Evolutionary conservation across 2,888 invertebrate species (phyloP), one percentile per base, ranked within the genome.

Genomic region (Sussaba pulchella): DNA sequence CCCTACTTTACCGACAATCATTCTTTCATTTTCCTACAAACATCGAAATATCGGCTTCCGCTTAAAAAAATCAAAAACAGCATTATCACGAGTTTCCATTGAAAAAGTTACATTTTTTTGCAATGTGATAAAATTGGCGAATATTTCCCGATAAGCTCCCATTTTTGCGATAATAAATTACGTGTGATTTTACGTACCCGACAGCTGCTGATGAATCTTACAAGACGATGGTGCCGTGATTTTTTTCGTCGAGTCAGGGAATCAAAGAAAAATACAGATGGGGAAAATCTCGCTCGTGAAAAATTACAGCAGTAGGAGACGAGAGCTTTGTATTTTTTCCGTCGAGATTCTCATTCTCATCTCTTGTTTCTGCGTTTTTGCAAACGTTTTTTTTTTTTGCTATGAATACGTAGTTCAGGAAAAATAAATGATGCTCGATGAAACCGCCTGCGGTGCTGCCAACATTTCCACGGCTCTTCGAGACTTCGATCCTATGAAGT

Each of bases 331-430:
- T 52, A n/a, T 43, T 43, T 9, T 41, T 12, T 24, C 9, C 14
- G 43, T 43, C 9, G 5, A 63, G 24, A 63, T 24, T 12, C 43
- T 39, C 45, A 63, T 64, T 64, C 17, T 17, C 45, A 26, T 26
- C 14, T 26, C 24, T 21, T 24, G 52, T 24, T 52, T 24, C 24
- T n/a, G n/a, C 24, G 14, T 17, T 43, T 63, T 14, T 3, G 8
- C 12, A 10, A 2, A 26, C 14, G 17, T 64, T 47, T 64, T 26
- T n/a, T 24, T n/a, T n/a, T n/a, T n/a, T n/a, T n/a, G 43, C n/a
- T 6, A 63, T 43, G n/a, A 63, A 63, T 63, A 10, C 21, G 24
- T 6, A 24, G 24, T 8, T 9, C 14, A 2, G 9, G 41, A 24
- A 41, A 63, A 63, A 24, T 14, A 24, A 14, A 19, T 5, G n/a